Base-by-base conservation (phyloP, 1,140 invertebrate genomes). In the Cepaea nemoralis region DNA sequence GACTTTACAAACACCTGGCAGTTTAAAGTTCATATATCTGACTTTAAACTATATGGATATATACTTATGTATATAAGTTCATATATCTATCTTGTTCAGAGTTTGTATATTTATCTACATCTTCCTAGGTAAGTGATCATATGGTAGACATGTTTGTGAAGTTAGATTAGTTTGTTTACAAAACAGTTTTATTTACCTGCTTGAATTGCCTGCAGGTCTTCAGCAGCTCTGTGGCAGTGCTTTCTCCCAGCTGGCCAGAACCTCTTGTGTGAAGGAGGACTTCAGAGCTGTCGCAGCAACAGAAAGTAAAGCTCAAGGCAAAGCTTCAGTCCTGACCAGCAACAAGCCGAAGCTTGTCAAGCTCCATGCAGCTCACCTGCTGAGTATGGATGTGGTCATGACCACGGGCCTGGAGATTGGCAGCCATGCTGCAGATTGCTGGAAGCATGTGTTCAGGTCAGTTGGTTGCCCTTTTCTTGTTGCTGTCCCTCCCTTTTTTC, bases 361-460 rank as follows among this genome's bases (percentile, higher is more conserved):
- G 10, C 88, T 93, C 0, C 93, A 93, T 87, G 95, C 96, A 3
- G 96, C 96, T 0, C 97, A 98, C 88, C 96, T 96, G 0, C 92
- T 97, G 59, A 97, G 96, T 80, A 94, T 98, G 92, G 96, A 98
- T 91, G 95, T 98, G 33, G 93, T 97, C 66, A 92, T 93, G 86
- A 94, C 93, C 87, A 94, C 94, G 85, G 96, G 96, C 37, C 91
- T 98, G 42, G 97, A 98, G 89, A 93, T 98, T 42, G 97, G 96
- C 6, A 97, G 96, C 82, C 96, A 97, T 88, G 95, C 96, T 39
- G 94, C 95, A 55, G 96, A 97, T 82, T 98, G 96, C 88, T 98
- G 97, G 97, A 94, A 95, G 48, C 96, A 97, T 90, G 95, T 98
- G 80, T 97, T 98, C 89, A 94, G 95, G 90, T 97, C 1, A 59